Conservation (phyloP, 2,797 vertebrate species). For the Schizopygopsis malacanthus region DNA sequence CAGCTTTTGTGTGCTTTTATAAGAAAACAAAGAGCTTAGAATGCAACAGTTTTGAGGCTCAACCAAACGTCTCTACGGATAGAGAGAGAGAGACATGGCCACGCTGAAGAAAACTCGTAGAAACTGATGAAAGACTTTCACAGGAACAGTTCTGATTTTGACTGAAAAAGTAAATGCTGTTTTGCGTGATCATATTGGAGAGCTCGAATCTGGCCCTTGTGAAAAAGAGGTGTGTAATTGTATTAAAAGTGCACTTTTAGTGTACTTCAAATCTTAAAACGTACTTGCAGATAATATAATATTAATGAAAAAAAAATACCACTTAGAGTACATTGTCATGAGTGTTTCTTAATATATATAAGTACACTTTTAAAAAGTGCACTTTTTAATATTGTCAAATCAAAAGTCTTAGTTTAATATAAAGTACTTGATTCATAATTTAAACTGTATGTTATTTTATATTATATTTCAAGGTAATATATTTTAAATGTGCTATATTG, state of each 20-base stretch:
- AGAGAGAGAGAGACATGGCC: constrained; percentile 8
- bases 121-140: not conserved
- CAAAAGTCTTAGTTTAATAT: not conserved
- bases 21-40: constrained; percentile 2
- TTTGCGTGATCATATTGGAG: constrained; percentile 10
- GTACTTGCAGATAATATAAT: not conserved
- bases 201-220: constrained; percentile 39
- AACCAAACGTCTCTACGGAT: not conserved
- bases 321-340: not conserved
- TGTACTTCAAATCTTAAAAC: too few species aligned
- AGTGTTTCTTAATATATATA: not conserved
- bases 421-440: not conserved
- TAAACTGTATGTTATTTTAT: not conserved
- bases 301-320: not conserved
- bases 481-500: not conserved
- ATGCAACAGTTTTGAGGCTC: constrained; percentile 5
- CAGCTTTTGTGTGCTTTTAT: constrained; percentile 11
- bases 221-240: not conserved
- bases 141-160: not conserved
- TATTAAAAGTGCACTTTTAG: too few species aligned
- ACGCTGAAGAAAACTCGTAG: not conserved
- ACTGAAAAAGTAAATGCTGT: not conserved
- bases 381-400: not conserved
- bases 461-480: not conserved
- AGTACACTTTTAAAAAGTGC: not conserved